These are phyloP conservation scores for Pygoscelis antarcticus DNA, from an alignment of 2,113 vertebrate species.

Conservation along the genomic window DNA sequence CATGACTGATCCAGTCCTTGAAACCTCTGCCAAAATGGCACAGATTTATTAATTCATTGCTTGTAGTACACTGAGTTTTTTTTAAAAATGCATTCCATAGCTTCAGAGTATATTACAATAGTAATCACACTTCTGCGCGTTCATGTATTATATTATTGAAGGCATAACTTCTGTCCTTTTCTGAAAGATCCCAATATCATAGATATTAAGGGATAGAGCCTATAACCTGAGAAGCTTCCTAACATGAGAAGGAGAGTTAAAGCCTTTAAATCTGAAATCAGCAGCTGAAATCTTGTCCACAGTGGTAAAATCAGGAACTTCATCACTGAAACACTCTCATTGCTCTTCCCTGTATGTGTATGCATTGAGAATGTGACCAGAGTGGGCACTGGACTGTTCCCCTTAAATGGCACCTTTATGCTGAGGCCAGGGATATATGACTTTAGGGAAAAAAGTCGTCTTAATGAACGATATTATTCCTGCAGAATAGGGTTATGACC, in stretches of 20 bases:
- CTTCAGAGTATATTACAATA: background rate
- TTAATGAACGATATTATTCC: background rate
- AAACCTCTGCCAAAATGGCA: background rate
- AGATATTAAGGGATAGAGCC: background rate
- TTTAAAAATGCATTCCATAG: background rate
- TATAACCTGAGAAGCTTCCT: background rate
- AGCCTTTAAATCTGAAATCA: background rate
- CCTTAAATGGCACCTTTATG: background rate
- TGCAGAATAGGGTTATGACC: background rate
- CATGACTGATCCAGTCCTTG: background rate
- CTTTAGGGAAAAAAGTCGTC: background rate
- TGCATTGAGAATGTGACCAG: background rate
- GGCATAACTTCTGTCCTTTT: background rate
- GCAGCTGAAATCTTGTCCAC: background rate
- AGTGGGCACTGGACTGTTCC: background rate
- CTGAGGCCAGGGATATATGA: background rate
- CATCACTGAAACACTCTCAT: background rate
- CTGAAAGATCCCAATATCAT: background rate
- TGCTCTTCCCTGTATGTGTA: background rate
- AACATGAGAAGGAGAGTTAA: background rate
- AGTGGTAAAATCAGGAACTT: background rate
- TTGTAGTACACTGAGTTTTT: background rate
- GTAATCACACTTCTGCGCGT: rapidly evolving
- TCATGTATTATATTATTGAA: background rate
- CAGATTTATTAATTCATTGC: background rate